Evolutionary conservation across 2,888 invertebrate genomes (phyloP).

Genomic region (Subacronicta megacephala): DNA sequence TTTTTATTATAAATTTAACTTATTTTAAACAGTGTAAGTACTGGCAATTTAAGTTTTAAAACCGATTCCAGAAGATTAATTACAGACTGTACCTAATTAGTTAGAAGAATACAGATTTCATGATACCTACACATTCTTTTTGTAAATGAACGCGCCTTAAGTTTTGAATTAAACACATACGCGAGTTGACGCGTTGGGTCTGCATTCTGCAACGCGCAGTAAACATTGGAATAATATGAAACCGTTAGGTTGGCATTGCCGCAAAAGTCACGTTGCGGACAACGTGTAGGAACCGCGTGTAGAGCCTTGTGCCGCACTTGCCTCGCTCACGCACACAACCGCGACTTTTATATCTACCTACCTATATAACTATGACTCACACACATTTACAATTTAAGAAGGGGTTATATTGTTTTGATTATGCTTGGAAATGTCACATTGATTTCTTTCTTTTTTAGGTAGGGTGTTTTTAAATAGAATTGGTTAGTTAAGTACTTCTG

Average conservation of each 20-base stretch:
- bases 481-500: background rate
- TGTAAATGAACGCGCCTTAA: conserved; percentile 48
- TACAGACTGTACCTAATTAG: too few relatives aligned
- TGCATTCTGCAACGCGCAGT: conserved; percentile 54
- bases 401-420: conserved; percentile 32
- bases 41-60: too few relatives aligned
- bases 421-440: conserved; percentile 9
- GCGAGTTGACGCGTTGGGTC: too few relatives aligned
- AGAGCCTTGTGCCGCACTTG: conserved; percentile 71
- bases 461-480: conserved; percentile 10
- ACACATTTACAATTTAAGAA: conserved; percentile 20
- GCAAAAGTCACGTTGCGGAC: conserved; percentile 82
- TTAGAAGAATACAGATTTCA: too few relatives aligned
- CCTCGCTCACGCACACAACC: conserved; percentile 61
- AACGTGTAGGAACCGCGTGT: conserved; percentile 81
- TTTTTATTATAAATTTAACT: too few relatives aligned
- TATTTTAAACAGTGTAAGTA: too few relatives aligned
- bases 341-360: conserved; percentile 1
- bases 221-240: conserved; percentile 70
- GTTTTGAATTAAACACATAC: conserved; percentile 52
- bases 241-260: conserved; percentile 72
- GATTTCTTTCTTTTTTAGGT: conserved; percentile 16
- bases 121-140: background rate
- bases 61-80: too few relatives aligned
- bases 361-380: conserved; percentile 24